Evolutionary conservation across 2,888 invertebrate genomes (phyloP).

Genomic region (Aspidapion aeneum): DNA sequence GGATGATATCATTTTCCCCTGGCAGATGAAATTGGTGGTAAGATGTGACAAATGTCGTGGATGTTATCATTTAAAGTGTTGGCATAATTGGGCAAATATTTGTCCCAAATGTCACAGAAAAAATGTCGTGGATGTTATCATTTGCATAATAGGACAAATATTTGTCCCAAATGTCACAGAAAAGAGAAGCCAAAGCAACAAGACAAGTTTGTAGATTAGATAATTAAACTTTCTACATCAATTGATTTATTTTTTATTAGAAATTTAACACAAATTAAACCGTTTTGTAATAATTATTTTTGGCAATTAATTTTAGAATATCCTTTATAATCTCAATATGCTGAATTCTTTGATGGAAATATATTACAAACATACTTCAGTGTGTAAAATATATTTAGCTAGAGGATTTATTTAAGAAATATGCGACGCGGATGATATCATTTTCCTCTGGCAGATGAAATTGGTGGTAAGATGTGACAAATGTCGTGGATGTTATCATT

Average conservation of each 20-base stretch:
- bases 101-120: conserved; percentile 52
- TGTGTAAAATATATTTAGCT: conserved; percentile 42
- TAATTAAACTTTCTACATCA: too few species aligned
- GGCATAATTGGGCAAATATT: conserved; percentile 38
- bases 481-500: conserved; percentile 60
- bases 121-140: conserved; percentile 68
- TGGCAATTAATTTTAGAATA: too few species aligned
- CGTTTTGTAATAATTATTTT: too few species aligned
- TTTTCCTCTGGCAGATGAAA: conserved; percentile 70
- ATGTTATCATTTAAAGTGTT: conserved; percentile 64
- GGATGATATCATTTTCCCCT: conserved; percentile 66
- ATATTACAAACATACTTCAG: conserved; percentile 58
- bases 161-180: conserved; percentile 51
- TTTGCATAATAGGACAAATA: conserved; percentile 36
- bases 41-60: conserved; percentile 63
- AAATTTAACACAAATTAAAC: too few species aligned
- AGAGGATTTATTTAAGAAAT: conserved; percentile 71
- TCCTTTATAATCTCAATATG: too few species aligned
- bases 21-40: conserved; percentile 60
- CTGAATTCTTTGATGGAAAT: conserved; percentile 56
- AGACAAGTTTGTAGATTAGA: too few species aligned
- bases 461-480: conserved; percentile 61
- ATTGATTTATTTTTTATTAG: too few species aligned
- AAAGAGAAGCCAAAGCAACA: conserved; percentile 34
- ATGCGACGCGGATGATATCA: conserved; percentile 59